phyloP scores from a whole-genome alignment of 2,888 invertebrate genomes.

The Biston stratarius region DNA sequence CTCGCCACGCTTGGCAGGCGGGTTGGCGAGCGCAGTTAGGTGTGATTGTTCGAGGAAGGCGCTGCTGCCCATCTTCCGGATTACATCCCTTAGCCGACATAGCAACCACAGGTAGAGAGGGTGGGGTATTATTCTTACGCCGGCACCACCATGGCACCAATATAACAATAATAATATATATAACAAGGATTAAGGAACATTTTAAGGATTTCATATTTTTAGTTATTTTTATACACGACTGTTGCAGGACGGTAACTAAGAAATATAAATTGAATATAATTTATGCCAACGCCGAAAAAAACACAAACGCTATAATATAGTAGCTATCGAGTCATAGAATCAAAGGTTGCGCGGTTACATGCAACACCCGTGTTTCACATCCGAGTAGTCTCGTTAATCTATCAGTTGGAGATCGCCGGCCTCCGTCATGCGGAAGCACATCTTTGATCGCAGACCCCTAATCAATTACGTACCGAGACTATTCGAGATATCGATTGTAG shows the following conservation, averaged over 20 bases:
- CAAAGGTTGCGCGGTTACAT: conserved; percentile 41
- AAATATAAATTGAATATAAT: background rate
- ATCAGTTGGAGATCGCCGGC: conserved; percentile 58
- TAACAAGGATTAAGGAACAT: too few species aligned
- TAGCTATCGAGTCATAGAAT: conserved; percentile 31
- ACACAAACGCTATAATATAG: background rate
- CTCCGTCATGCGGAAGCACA: conserved; percentile 75
- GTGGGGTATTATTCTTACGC: too few species aligned
- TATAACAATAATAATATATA: too few species aligned
- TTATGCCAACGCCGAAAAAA: background rate
- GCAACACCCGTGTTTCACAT: conserved; percentile 51
- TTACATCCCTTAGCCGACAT: too few species aligned
- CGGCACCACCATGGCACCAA: too few species aligned
- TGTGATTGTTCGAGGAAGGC: too few species aligned
- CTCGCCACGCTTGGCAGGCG: too few species aligned
- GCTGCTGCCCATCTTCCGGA: too few species aligned
- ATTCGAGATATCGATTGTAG: conserved; percentile 47
- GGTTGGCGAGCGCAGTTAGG: too few species aligned
- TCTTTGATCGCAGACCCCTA: conserved; percentile 74
- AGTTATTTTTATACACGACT: background rate
- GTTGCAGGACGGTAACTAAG: background rate
- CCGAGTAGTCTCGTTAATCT: conserved; percentile 59
- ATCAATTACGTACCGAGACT: conserved; percentile 74
- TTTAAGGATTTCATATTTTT: too few species aligned
- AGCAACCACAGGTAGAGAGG: too few species aligned